Evolutionary conservation across 2,888 invertebrate species (phyloP).

Genomic region (Hermaeophaga mercurialis): DNA sequence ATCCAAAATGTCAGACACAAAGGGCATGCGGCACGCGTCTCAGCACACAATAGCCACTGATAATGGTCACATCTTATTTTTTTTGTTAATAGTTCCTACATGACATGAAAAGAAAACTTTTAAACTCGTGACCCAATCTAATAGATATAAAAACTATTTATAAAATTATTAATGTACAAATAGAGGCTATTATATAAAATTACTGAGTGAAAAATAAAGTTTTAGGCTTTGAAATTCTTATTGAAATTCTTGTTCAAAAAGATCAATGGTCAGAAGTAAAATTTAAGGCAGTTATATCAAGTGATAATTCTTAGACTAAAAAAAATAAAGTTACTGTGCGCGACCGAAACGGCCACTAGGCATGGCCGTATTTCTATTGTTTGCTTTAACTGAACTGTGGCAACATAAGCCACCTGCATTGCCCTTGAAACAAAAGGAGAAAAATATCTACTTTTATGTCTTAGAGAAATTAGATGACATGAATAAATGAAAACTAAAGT

Average conservation of each 20-base stretch:
- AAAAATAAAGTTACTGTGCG: slow-evolving; percentile 51
- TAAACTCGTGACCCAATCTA: not conserved
- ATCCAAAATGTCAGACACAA: slow-evolving; percentile 20
- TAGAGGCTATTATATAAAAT: no score
- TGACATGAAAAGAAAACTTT: not conserved
- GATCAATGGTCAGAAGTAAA: slow-evolving; percentile 23
- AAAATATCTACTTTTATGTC: slow-evolving; percentile 22
- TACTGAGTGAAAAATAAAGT: no score
- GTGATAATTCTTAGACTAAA: slow-evolving; percentile 45
- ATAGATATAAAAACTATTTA: not conserved
- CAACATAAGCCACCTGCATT: slow-evolving; percentile 54
- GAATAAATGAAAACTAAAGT: no score
- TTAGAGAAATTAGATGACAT: no score
- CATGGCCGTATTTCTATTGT: slow-evolving; percentile 54
- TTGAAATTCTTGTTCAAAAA: no score
- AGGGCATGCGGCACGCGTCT: slow-evolving; percentile 13
- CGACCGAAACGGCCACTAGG: slow-evolving; percentile 50
- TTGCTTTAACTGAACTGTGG: slow-evolving; percentile 57
- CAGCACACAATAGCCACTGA: slow-evolving; percentile 14
- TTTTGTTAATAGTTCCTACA: not conserved
- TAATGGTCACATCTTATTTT: slow-evolving; percentile 5
- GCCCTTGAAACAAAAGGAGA: slow-evolving; percentile 34
- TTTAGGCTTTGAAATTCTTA: no score
- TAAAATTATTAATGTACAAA: no score
- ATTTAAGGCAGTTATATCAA: slow-evolving; percentile 48